Evolutionary conservation across 1,140 invertebrate genomes (phyloP).

Genomic region (Mercenaria mercenaria): DNA sequence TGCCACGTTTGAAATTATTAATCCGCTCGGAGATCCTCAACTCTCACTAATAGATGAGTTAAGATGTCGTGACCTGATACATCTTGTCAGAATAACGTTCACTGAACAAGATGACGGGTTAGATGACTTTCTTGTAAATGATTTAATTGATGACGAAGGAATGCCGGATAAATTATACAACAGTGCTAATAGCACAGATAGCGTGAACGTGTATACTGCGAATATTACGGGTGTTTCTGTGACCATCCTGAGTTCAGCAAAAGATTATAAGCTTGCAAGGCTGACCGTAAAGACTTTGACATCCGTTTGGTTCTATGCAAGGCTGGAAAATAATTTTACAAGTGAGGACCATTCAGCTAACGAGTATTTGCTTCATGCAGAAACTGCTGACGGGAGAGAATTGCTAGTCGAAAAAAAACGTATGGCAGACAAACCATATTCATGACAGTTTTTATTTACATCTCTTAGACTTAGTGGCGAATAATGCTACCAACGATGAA

Average conservation of each 20-base stretch:
- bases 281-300: background rate
- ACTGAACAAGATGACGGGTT: conserved; percentile 61
- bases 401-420: conserved; percentile 62
- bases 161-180: conserved; percentile 70
- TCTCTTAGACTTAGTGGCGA: conserved; percentile 47
- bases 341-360: background rate
- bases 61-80: conserved; percentile 71
- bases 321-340: conserved; percentile 58
- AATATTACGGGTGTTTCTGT: conserved; percentile 41
- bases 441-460: conserved; percentile 37
- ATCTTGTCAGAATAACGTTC: conserved; percentile 68
- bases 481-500: background rate
- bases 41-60: conserved; percentile 73
- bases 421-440: conserved; percentile 63
- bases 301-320: conserved; percentile 47
- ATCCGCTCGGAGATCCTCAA: conserved; percentile 75
- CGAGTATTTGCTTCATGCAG: conserved; percentile 14
- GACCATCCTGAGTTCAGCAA: background rate
- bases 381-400: conserved; percentile 32
- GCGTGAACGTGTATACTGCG: conserved; percentile 22
- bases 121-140: conserved; percentile 75
- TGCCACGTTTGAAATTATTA: conserved; percentile 77
- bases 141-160: conserved; percentile 59
- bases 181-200: conserved; percentile 66
- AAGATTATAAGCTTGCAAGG: conserved; percentile 11